phyloP scores from a whole-genome alignment of 2,113 vertebrate genomes.

The Lonchura striata region DNA sequence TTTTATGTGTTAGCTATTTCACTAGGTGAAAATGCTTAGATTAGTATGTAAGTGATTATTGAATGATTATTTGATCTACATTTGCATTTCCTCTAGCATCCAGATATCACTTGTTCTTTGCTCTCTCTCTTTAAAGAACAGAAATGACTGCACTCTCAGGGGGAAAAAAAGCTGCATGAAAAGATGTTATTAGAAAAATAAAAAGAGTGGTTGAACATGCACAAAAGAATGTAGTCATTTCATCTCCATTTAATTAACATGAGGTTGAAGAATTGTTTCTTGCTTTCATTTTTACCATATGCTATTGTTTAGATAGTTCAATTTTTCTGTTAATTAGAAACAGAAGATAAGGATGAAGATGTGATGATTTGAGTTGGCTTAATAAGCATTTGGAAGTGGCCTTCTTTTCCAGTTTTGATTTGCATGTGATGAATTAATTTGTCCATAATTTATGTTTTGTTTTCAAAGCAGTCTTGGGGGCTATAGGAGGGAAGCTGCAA shows the following conservation, averaged over 20 bases:
- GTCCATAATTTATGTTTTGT: background rate
- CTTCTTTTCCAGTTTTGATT: conserved; percentile 36
- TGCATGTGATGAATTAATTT: conserved; percentile 32
- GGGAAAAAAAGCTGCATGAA: background rate
- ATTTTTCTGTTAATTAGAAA: conserved; percentile 50
- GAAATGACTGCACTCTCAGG: background rate
- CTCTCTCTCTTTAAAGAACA: background rate
- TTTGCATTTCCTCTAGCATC: background rate
- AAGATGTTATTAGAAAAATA: background rate
- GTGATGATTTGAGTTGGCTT: conserved; percentile 30
- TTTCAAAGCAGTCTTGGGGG: background rate
- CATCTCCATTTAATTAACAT: conserved; percentile 39
- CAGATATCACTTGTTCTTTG: background rate
- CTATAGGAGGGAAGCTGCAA: background rate
- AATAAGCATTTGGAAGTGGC: conserved; percentile 27
- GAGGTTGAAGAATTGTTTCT: conserved; percentile 12
- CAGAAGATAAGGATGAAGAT: conserved; percentile 24
- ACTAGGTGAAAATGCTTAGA: background rate
- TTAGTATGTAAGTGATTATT: background rate
- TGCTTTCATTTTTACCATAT: background rate
- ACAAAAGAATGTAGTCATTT: background rate
- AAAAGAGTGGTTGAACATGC: background rate
- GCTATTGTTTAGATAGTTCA: conserved; percentile 24
- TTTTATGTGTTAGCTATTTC: background rate
- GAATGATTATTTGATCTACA: background rate